These are phyloP conservation scores for Chloropsis cyanopogon DNA, from an alignment of 2,113 vertebrate species.

Conservation along the genomic window DNA sequence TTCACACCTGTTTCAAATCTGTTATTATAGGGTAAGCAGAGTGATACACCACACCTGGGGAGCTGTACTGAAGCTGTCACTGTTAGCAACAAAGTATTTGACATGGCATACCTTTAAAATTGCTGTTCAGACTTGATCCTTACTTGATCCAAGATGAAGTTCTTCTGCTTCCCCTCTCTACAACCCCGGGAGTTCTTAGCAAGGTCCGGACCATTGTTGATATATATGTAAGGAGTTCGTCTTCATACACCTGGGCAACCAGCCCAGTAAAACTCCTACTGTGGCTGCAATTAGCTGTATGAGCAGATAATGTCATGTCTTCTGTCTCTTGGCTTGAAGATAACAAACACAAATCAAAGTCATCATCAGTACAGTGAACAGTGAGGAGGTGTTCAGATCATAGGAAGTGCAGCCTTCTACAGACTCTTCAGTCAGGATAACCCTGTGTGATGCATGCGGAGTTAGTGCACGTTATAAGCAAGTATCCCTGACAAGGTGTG, in stretches of 20 bases:
- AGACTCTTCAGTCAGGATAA: not conserved
- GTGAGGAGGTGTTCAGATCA: not conserved
- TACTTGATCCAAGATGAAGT: not conserved
- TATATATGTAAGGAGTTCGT: not conserved
- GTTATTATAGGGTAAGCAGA: not conserved
- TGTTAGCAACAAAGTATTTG: not conserved
- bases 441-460: accelerated
- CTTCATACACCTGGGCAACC: not conserved
- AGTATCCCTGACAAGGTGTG: not conserved
- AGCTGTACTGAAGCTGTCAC: not conserved
- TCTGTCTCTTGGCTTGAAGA: not conserved
- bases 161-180: not conserved
- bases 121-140: not conserved
- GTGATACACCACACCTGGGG: accelerated
- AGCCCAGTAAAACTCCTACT: not conserved
- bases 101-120: not conserved
- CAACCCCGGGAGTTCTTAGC: not conserved
- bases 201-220: not conserved
- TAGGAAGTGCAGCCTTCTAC: not conserved
- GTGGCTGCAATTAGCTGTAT: not conserved
- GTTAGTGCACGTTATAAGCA: not conserved
- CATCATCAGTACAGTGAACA: not conserved
- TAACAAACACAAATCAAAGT: not conserved
- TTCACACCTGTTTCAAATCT: not conserved
- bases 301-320: not conserved